These are phyloP conservation scores for Xylota sylvarum DNA, from an alignment of 2,888 invertebrate genomes.

Conservation along the genomic window DNA sequence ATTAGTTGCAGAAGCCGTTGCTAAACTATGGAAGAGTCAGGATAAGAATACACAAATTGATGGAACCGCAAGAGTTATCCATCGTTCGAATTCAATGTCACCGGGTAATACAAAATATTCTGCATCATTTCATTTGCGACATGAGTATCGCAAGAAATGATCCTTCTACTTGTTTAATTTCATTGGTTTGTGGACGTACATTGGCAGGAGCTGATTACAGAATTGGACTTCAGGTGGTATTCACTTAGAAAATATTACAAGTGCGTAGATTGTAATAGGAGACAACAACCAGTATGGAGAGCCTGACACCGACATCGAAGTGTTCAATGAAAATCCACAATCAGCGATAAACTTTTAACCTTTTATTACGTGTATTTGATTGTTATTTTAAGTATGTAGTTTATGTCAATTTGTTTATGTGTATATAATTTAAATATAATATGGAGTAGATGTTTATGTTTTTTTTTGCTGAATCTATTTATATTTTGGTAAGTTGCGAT, in stretches of 20 bases:
- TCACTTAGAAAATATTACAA: constrained; percentile 49
- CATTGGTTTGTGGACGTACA: constrained; percentile 46
- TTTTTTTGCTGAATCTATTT: not conserved
- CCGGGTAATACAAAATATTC: constrained; percentile 83
- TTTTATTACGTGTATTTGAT: constrained; percentile 36
- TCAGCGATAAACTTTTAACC: constrained; percentile 67
- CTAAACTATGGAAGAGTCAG: constrained; percentile 83
- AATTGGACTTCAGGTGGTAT: constrained; percentile 62
- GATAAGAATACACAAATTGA: constrained; percentile 83
- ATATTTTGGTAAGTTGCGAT: not conserved
- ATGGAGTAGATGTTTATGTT: not conserved
- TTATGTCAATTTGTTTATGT: constrained; percentile 19
- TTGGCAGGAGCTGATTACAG: constrained; percentile 66
- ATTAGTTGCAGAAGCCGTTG: constrained; percentile 83
- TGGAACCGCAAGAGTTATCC: constrained; percentile 83
- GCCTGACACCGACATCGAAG: constrained; percentile 4
- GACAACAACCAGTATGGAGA: not conserved
- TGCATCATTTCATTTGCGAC: constrained; percentile 83
- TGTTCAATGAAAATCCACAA: constrained; percentile 46
- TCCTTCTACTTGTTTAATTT: constrained; percentile 47
- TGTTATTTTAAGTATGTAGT: constrained; percentile 10
- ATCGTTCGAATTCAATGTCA: constrained; percentile 80
- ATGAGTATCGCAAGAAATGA: constrained; percentile 81
- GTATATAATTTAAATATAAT: constrained; percentile 17
- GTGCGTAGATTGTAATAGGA: not conserved